These are phyloP conservation scores for Spodoptera frugiperda DNA, from an alignment of 1,140 invertebrate species.

Conservation along the genomic window DNA sequence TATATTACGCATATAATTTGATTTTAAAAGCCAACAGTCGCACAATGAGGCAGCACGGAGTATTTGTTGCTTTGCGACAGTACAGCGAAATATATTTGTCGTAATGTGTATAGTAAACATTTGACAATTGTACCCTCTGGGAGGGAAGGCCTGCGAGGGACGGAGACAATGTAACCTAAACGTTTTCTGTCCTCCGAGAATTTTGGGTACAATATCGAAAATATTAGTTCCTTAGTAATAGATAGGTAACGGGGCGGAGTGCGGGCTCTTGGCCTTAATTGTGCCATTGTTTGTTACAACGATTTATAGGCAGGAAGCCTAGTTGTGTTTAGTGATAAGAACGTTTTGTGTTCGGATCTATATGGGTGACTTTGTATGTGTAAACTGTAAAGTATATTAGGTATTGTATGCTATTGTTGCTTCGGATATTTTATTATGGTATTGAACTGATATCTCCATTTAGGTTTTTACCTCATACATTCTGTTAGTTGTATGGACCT, in stretches of 20 bases:
- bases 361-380: no score
- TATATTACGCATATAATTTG: neutral
- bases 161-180: slow-evolving; percentile 39
- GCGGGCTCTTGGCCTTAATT: neutral
- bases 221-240: slow-evolving; percentile 18
- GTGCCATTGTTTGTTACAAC: no score
- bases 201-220: slow-evolving; percentile 9
- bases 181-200: slow-evolving; percentile 24
- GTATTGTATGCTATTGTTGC: no score
- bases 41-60: neutral
- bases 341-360: no score
- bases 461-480: no score
- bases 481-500: no score
- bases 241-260: no score
- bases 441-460: no score
- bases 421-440: no score
- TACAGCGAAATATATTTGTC: slow-evolving; percentile 42
- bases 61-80: neutral
- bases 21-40: neutral
- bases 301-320: no score
- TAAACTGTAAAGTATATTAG: no score
- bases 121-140: slow-evolving; percentile 29
- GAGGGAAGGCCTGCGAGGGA: neutral
- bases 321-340: no score
- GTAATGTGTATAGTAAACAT: slow-evolving; percentile 47